A percentile compares a stretch with the other conserved stretches of the same genome.
phyloP scores from a whole-genome alignment of 2,888 invertebrate species.

The Cancer borealis region DNA sequence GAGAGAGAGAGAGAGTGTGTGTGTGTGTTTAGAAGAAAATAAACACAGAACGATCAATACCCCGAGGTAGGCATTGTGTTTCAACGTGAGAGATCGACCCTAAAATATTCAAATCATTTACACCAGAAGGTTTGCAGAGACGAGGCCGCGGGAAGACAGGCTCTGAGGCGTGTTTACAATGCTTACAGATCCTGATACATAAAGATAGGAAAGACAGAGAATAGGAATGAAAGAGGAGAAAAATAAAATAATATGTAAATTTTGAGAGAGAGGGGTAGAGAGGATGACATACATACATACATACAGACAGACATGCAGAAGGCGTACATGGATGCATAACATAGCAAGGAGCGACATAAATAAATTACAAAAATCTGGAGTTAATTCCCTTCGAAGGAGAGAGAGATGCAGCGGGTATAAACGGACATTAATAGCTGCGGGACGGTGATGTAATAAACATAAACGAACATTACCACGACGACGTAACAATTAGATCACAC shows the following conservation, averaged over 20 bases:
- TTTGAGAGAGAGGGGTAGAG: background rate
- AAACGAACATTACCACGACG: background rate
- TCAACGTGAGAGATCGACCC: background rate
- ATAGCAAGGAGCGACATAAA: background rate
- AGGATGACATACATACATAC: background rate
- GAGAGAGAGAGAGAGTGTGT: background rate
- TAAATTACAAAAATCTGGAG: background rate
- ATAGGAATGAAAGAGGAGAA: background rate
- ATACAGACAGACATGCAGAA: background rate
- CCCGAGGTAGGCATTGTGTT: slow-evolving; percentile 16
- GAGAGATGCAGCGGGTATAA: background rate
- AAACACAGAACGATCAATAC: background rate
- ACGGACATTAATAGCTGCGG: background rate
- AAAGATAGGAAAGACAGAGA: background rate
- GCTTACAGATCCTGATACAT: background rate
- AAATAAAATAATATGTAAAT: background rate
- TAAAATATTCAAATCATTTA: slow-evolving; percentile 18
- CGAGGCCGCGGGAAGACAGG: background rate
- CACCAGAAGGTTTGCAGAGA: background rate
- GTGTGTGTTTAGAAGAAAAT: no score
- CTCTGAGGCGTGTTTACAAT: background rate
- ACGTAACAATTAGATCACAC: background rate
- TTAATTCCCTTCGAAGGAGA: background rate
- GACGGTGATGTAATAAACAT: background rate
- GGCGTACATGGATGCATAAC: background rate